Percentiles rank a stretch among this genome's conserved stretches.
These are phyloP conservation scores for Rhopilema esculentum DNA, from an alignment of 30 jellyfish, hydroid and myxozoan species.

Conservation along the genomic window DNA sequence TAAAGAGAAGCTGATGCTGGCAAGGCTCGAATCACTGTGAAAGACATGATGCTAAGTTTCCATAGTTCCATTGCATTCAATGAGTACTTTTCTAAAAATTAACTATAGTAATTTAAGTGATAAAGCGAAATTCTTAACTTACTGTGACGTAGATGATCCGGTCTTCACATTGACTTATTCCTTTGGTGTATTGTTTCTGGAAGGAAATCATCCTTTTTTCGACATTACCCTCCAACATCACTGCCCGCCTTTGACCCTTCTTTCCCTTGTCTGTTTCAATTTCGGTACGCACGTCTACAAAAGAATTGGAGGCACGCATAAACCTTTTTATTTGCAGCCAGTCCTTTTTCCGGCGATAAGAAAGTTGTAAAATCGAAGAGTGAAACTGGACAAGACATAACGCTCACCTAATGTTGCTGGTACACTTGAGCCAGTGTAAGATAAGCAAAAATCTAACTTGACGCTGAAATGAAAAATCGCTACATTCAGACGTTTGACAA, in stretches of 20 bases:
- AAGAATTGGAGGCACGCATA: no score
- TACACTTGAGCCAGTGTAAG: slow-evolving; percentile 18
- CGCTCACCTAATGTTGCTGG: slow-evolving; percentile 8
- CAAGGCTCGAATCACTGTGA: no score
- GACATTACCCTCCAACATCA: slow-evolving; percentile 18
- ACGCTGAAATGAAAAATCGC: not conserved
- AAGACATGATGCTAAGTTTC: no score
- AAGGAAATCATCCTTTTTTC: not conserved
- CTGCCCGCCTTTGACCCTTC: slow-evolving; percentile 41
- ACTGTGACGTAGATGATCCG: slow-evolving; percentile 27
- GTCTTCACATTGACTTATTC: not conserved
- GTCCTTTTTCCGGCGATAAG: no score
- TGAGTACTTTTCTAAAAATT: no score
- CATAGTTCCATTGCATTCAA: no score
- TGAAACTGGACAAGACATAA: no score
- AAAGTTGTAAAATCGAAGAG: no score
- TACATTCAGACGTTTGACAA: not conserved
- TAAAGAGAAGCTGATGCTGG: no score
- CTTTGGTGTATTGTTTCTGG: not conserved
- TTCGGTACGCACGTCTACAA: slow-evolving; percentile 5
- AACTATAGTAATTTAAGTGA: no score
- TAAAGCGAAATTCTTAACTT: not conserved
- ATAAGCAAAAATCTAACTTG: slow-evolving; percentile 7
- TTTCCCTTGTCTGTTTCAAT: slow-evolving; percentile 46
- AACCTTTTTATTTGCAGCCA: no score